A percentile compares a stretch with the other conserved stretches of the same genome.
These are phyloP conservation scores for Epinotia brunnichana DNA, from an alignment of 2,888 invertebrate genomes.

Conservation along the genomic window DNA sequence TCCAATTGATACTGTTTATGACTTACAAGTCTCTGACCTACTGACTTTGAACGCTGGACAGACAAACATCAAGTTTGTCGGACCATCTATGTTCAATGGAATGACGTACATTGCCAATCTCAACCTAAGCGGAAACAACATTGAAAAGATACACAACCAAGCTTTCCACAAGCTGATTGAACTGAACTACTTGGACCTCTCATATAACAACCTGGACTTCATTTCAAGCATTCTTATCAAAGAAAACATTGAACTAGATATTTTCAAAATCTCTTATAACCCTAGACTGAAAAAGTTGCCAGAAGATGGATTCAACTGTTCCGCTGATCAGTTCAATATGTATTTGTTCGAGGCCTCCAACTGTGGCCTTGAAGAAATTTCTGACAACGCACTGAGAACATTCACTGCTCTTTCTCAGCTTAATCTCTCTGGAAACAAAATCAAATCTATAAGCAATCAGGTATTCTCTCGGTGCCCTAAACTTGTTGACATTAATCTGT, in stretches of 20 bases:
- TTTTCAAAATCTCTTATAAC: constrained; percentile 88
- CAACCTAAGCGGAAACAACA: constrained; percentile 87
- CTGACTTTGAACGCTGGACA: constrained; percentile 87
- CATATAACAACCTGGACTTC: constrained; percentile 87
- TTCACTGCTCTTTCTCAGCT: constrained; percentile 88
- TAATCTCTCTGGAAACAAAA: constrained; percentile 87
- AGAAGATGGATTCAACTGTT: constrained; percentile 85
- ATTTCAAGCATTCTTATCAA: constrained; percentile 87
- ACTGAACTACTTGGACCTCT: constrained; percentile 88
- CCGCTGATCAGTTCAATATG: constrained; percentile 85
- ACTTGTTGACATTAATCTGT: constrained; percentile 88
- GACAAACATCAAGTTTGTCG: constrained; percentile 86
- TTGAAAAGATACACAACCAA: constrained; percentile 87
- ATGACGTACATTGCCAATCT: constrained; percentile 86
- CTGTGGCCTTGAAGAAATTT: constrained; percentile 86
- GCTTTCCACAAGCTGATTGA: constrained; percentile 87
- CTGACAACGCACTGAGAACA: constrained; percentile 86
- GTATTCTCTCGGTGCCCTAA: constrained; percentile 83
- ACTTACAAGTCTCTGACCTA: constrained; percentile 85
- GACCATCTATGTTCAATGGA: constrained; percentile 86
- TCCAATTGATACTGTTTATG: constrained; percentile 85
- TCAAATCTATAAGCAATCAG: constrained; percentile 81
- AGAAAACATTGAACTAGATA: constrained; percentile 87
- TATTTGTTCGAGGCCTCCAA: constrained; percentile 89
- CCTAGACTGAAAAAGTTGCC: constrained; percentile 87